phyloP scores from a whole-genome alignment of 1,140 invertebrate genomes.

The Tribolium castaneum region DNA sequence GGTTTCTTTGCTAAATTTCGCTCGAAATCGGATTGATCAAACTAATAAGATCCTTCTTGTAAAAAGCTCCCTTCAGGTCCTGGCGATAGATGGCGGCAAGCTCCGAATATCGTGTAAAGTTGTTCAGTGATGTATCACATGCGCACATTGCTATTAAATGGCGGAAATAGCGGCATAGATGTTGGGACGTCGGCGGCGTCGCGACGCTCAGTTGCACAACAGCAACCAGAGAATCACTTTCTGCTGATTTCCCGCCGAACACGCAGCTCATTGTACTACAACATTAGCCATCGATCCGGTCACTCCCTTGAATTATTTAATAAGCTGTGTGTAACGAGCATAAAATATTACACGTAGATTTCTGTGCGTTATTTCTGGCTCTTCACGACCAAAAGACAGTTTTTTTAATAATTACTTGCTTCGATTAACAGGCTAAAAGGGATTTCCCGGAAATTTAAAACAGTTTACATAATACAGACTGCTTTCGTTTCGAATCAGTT shows the following conservation, averaged over 20 bases:
- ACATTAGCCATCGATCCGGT: conserved; percentile 45
- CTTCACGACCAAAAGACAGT: neutral
- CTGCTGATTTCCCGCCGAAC: neutral
- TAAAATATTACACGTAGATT: conserved; percentile 32
- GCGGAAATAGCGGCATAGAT: conserved; percentile 26
- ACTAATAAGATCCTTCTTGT: conserved; percentile 15
- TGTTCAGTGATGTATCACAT: conserved; percentile 25
- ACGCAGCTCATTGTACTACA: neutral
- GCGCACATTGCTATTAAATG: conserved; percentile 26
- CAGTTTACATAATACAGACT: conserved; percentile 23
- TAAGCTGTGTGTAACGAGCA: conserved; percentile 28
- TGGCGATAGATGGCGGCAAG: conserved; percentile 16
- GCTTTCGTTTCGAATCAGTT: conserved; percentile 8
- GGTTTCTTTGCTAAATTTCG: neutral
- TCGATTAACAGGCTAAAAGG: no score
- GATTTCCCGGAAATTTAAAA: conserved; percentile 10
- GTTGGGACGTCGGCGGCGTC: conserved; percentile 19
- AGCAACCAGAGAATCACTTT: conserved; percentile 2
- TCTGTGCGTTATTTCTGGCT: conserved; percentile 1
- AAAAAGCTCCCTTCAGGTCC: neutral
- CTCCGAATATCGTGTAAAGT: neutral
- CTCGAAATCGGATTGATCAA: neutral
- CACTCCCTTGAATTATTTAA: conserved; percentile 53
- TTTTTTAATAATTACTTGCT: no score
- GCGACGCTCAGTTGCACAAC: neutral